phyloP scores from a whole-genome alignment of 2,797 vertebrate genomes.

The Moxostoma hubbsi region DNA sequence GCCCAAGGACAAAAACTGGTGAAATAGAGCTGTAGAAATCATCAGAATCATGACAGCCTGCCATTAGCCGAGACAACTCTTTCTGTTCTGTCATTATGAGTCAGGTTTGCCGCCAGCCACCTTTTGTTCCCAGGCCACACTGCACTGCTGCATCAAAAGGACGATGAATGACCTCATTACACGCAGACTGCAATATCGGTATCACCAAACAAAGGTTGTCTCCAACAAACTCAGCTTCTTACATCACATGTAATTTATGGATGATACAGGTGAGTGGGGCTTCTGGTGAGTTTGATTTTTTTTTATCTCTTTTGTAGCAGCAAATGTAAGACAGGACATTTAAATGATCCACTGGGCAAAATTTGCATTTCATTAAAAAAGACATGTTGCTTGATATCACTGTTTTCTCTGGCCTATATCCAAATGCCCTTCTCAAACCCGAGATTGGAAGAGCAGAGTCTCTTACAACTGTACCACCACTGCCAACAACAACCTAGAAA shows the following conservation, averaged over 20 bases:
- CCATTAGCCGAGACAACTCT: constrained; percentile 56
- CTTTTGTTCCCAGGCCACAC: constrained; percentile 59
- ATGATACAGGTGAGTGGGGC: constrained; percentile 52
- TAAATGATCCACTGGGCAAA: constrained; percentile 43
- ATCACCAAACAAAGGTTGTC: constrained; percentile 60
- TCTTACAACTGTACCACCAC: neutral
- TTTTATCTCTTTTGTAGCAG: constrained; percentile 8
- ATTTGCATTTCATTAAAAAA: constrained; percentile 35
- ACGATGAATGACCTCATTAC: constrained; percentile 62
- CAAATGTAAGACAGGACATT: constrained; percentile 50
- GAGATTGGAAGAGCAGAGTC: no score
- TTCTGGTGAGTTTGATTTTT: constrained; percentile 41
- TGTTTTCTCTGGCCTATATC: constrained; percentile 27
- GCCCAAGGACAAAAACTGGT: constrained; percentile 54
- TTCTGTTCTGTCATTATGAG: constrained; percentile 61
- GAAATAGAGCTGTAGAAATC: constrained; percentile 59
- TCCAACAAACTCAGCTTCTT: constrained; percentile 53
- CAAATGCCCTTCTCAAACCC: constrained; percentile 8
- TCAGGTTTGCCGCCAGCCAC: constrained; percentile 59
- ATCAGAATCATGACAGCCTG: constrained; percentile 59
- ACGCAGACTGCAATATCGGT: constrained; percentile 54
- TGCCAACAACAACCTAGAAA: neutral
- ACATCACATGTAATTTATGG: constrained; percentile 58
- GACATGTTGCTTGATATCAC: constrained; percentile 11
- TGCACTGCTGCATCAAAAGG: constrained; percentile 55